phyloP scores from a whole-genome alignment of 2,888 invertebrate species.

The Volucella zonaria region DNA sequence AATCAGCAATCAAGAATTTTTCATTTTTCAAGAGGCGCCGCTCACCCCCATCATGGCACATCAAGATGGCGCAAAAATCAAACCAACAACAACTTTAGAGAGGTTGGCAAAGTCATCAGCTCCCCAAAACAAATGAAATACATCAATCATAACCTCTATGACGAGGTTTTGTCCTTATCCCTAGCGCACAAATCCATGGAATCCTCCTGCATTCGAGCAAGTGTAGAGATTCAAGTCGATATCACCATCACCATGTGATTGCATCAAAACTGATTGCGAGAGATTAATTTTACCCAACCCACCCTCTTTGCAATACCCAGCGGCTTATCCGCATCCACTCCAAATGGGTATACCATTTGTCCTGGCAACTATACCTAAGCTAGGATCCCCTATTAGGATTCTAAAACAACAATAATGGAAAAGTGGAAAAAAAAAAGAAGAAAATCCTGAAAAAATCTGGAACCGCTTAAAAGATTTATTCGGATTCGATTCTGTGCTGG shows the following conservation, averaged over 20 bases:
- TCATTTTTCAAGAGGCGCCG: background rate
- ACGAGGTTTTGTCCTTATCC: constrained; percentile 64
- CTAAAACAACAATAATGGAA: constrained; percentile 32
- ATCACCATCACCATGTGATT: constrained; percentile 31
- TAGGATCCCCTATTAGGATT: constrained; percentile 30
- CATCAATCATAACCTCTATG: constrained; percentile 72
- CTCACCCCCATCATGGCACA: too few relatives aligned
- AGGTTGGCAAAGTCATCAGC: constrained; percentile 71
- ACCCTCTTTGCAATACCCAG: too few relatives aligned
- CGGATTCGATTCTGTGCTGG: constrained; percentile 72
- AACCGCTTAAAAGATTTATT: constrained; percentile 72
- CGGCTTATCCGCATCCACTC: background rate
- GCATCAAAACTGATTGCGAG: constrained; percentile 71
- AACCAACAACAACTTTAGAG: constrained; percentile 55
- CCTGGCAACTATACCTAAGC: constrained; percentile 53
- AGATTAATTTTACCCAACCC: constrained; percentile 69
- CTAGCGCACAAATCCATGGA: background rate
- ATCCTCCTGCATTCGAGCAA: background rate
- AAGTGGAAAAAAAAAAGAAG: constrained; percentile 38
- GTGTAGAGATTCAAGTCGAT: constrained; percentile 30
- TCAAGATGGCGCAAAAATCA: background rate
- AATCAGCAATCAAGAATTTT: constrained; percentile 57
- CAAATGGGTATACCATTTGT: constrained; percentile 51
- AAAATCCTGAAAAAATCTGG: constrained; percentile 21
- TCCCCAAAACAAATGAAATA: constrained; percentile 68